Base-by-base conservation (phyloP, 2,888 invertebrate genomes). In the Scaptomyza polygonia region DNA sequence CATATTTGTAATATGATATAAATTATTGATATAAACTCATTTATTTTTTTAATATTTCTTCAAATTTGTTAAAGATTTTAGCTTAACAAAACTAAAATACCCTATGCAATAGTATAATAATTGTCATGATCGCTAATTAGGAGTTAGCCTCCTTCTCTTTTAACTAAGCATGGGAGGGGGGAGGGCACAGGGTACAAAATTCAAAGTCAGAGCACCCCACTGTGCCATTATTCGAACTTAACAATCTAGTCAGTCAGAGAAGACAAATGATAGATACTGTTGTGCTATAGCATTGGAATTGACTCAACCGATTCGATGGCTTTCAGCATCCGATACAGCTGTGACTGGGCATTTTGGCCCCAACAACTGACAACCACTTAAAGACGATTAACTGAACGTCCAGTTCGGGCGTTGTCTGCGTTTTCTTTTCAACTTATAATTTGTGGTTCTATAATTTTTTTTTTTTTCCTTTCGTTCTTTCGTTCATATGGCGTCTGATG, bases 221-320 rank as follows among this genome's bases (percentile, higher is more conserved):
- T 71, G 66, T 14, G 63, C 45, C 25, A 48, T 66, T 47, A 29
- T 76, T 39, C 68, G 55, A 63, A 64, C 44, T 78, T 43, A 63
- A 65, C 49, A 55, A 64, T 63, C 55, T 52, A 54, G 44, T 40
- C 70, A n/a, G n/a, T n/a, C n/a, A n/a, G 64, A 32, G 18, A 72
- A 82, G 77, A 82, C 67, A 83, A 83, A 83, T 85, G 82, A 73
- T 79, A 25, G n/a, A n/a, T n/a, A n/a, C n/a, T n/a, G n/a, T 5
- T 25, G 77, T 72, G 82, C 67, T 66, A 69, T 66, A 77, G 45
- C 76, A 77, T 70, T 70, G 70, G 48, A 56, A 39, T 55, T 61
- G 56, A 51, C 66, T 64, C 58, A 71, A 65, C 63, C 29, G 45
- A 62, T 62, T 70, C 49, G 62, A 55, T 14, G 32, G 44, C 63